Evolutionary conservation across 2,888 invertebrate species (phyloP).

Genomic region (Thumatha senex): DNA sequence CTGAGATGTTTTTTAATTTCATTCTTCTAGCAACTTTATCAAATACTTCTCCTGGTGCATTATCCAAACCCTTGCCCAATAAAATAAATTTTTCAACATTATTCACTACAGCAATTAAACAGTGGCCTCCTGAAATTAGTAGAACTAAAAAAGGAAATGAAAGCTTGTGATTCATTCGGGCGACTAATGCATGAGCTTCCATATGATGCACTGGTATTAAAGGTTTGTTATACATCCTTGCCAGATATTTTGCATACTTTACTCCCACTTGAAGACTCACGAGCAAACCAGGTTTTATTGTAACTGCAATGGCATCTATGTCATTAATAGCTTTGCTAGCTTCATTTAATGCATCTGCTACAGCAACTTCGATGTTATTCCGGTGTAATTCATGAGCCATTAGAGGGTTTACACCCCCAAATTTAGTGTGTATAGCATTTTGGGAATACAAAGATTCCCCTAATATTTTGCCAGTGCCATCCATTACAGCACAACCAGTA

Average conservation of each 20-base stretch:
- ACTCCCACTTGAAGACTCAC: constrained; percentile 91
- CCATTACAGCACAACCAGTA: constrained; percentile 95
- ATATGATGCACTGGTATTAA: constrained; percentile 99
- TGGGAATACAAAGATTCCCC: constrained; percentile 94
- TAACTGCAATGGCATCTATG: constrained; percentile 94
- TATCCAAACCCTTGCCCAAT: constrained; percentile 91
- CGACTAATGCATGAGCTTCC: constrained; percentile 98
- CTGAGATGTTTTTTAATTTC: constrained; percentile 90
- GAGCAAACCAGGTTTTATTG: constrained; percentile 94
- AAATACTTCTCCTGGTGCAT: constrained; percentile 96
- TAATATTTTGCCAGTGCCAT: constrained; percentile 87
- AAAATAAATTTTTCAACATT: constrained; percentile 89
- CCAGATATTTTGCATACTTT: constrained; percentile 91
- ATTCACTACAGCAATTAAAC: constrained; percentile 89
- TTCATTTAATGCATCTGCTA: constrained; percentile 85
- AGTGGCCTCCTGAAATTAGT: constrained; percentile 97
- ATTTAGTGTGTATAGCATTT: constrained; percentile 86
- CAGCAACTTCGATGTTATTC: constrained; percentile 89
- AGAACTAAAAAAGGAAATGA: constrained; percentile 95
- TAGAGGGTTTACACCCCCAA: constrained; percentile 95
- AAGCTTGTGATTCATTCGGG: constrained; percentile 88
- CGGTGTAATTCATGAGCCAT: constrained; percentile 92
- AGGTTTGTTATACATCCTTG: constrained; percentile 87
- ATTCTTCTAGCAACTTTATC: constrained; percentile 96
- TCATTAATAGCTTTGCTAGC: constrained; percentile 85